Percentiles rank a stretch among this genome's conserved stretches.
Conservation (phyloP, 1,140 invertebrate genomes). For the Campoletis sonorensis region DNA sequence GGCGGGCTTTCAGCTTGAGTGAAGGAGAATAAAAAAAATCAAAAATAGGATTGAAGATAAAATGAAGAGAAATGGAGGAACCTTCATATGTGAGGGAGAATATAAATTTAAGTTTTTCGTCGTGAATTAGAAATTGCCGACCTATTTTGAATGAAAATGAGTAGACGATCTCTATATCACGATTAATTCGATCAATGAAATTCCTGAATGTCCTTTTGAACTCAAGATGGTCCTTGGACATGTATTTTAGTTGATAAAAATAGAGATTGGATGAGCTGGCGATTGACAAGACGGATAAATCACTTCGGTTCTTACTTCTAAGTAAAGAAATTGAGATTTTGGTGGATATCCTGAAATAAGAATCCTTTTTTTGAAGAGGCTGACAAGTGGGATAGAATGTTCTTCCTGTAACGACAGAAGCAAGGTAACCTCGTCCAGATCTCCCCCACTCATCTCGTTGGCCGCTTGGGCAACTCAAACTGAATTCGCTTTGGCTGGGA, state of each 20-base stretch:
- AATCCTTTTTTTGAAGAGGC: background rate
- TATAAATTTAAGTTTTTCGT: background rate
- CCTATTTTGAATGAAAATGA: too few relatives aligned
- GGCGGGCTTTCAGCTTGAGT: background rate
- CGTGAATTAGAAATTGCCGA: background rate
- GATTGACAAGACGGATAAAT: too few relatives aligned
- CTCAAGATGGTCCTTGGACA: too few relatives aligned
- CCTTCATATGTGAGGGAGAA: slow-evolving; percentile 60
- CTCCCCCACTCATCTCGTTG: too few relatives aligned
- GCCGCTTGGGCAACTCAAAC: background rate
- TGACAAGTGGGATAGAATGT: slow-evolving; percentile 30
- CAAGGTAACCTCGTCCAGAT: background rate
- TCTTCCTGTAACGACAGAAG: slow-evolving; percentile 34
- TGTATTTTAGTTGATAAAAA: too few relatives aligned
- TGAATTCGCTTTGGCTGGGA: slow-evolving; percentile 18
- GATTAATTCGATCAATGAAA: too few relatives aligned
- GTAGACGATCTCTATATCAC: too few relatives aligned
- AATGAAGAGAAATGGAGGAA: slow-evolving; percentile 7
- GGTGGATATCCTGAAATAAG: too few relatives aligned
- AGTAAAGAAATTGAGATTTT: too few relatives aligned
- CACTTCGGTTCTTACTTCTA: too few relatives aligned
- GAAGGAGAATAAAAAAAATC: slow-evolving; percentile 38
- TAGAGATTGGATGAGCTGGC: too few relatives aligned
- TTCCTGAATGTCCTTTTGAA: too few relatives aligned
- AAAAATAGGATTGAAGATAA: background rate